Conservation (phyloP, 2,797 vertebrate species). For the Gadopsis bispinosus region DNA sequence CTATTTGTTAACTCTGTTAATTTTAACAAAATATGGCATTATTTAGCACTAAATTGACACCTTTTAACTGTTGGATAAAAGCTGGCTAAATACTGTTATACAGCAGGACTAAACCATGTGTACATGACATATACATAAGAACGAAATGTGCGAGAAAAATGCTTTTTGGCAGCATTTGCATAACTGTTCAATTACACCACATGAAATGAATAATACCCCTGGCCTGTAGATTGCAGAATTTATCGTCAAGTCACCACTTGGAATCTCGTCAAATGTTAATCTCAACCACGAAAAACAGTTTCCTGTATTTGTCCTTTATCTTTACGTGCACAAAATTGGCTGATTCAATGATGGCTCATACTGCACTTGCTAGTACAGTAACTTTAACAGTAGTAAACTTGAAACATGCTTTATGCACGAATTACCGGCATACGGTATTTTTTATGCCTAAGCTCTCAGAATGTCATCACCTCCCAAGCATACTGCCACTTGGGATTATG, state of each 20-base stretch:
- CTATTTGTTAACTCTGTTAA: background rate
- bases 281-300: background rate
- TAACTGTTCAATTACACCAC: background rate
- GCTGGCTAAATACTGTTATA: too few relatives aligned
- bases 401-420: background rate
- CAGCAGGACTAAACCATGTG: background rate
- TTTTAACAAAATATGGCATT: background rate
- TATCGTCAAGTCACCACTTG: background rate
- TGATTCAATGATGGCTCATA: background rate
- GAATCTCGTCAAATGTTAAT: background rate
- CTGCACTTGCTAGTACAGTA: background rate
- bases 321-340: background rate
- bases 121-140: background rate
- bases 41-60: background rate
- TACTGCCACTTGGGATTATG: background rate
- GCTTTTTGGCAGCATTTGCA: background rate
- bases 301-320: constrained; percentile 14
- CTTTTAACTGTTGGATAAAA: background rate
- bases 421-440: background rate
- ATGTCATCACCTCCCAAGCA: background rate
- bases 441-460: constrained; percentile 4
- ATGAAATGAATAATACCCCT: background rate
- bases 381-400: background rate
- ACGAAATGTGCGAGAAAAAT: background rate
- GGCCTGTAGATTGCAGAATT: background rate